Evolutionary conservation across 1,140 invertebrate species (phyloP), one percentile per base, ranked within the genome.

Genomic region (Aricia agestis): DNA sequence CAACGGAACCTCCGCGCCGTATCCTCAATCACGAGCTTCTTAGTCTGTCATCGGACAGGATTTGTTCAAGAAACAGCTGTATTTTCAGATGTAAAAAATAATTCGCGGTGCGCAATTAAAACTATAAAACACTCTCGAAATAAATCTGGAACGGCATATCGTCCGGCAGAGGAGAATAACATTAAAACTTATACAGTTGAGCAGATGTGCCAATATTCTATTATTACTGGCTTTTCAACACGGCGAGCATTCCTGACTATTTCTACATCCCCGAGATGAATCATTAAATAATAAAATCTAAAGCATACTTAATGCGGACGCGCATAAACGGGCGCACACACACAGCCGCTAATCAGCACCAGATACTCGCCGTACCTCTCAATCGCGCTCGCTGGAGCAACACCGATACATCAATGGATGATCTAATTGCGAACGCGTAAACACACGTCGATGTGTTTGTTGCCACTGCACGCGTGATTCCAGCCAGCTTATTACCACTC

Each of bases 281-380:
- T 91, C 89, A 90, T 91, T 91, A 90, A 91, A 90, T 91, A 90
- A 91, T 90, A 91, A 91, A 91, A 91, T 91, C 83, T 77, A 85
- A 89, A 90, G 87, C 89, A 87, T 87, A 90, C 89, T 91, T 91
- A 90, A 91, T 90, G 87, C 87, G 83, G 81, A 76, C 83, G 81
- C 81, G 82, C 86, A 88, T 82, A 83, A 76, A 80, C 74, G 79
- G 74, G 83, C 80, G 45, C 82, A 87, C 82, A 89, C 86, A 83
- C 77, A 78, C 80, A 76, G 69, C 68, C 74, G 80, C 85, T 91
- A 91, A 90, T 91, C 87, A 91, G 87, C 84, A 85, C 81, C 85
- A 85, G 84, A 86, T 86, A 79, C 79, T 80, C 83, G 82, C 83
- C 25, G 36, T 86, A 86, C 84, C 84, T 84, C 89, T 90, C 87